Base-by-base conservation (phyloP, 92 coral and sea anemone genomes). In the Parazoanthus darwini region DNA sequence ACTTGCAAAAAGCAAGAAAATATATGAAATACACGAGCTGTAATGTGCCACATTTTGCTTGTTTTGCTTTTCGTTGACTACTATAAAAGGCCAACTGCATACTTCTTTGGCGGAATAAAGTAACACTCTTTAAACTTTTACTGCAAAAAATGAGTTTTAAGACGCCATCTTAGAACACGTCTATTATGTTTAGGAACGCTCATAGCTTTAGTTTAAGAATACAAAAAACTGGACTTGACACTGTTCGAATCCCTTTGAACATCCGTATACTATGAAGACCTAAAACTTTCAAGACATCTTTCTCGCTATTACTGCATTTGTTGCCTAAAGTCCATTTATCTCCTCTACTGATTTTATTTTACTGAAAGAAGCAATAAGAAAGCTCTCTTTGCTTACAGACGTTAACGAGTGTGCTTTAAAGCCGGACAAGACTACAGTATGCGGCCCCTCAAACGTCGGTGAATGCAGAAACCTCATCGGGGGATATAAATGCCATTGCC, bases 381-480 rank as follows among this genome's bases (percentile, higher is more conserved):
- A 0, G 83, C 48, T 8, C 70, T 54, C 8, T 54, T 36, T 15
- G 46, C 16, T 79, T 50, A 18, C 33, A 80, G 85, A 80, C 65
- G 85, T 80, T 15, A 58, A 80, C n/a, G 85, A 80, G 71, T 80
- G 85, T 35, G 50, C 71, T 23, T 36, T 36, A 35, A 80, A 59
- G 22, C 38, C 85, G 6, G 82, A 29, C 23, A 26, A 79, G 37
- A n/a, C 59, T 4, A 3, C 85, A 5, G 85, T 80, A 15, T 80
- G 85, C 38, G 85, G 85, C n/a, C 85, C 85, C 20, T 20, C 85
- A 80, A 56, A 29, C 18, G 72, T 65, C 14, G 85, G 85, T 20
- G 48, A 80, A 6, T 91, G 93, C 54, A 89, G 85, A 43, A 91
- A 91, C 89, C 76, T 54, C 22, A 68, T 86, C 26, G 93, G 93